Base-by-base conservation (phyloP, 2,888 invertebrate species). In the Criorhina ranunculi region DNA sequence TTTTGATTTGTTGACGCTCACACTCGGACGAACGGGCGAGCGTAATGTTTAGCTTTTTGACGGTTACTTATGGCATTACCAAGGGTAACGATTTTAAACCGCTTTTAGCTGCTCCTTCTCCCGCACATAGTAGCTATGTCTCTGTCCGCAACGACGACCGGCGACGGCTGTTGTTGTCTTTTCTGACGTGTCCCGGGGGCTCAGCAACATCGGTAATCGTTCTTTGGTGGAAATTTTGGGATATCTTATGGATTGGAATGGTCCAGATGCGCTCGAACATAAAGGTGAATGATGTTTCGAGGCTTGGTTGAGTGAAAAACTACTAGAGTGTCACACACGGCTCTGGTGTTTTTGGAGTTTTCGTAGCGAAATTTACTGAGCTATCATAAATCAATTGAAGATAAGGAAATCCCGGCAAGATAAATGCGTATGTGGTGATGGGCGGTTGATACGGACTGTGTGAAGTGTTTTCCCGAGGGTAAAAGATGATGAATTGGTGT, bases 11-110 rank as follows among this genome's bases (percentile, higher is more conserved):
- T 85, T 75, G 80, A 70, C 66, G 75, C 79, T 83, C 79, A 73
- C 67, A 64, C 79, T 79, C 42, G 73, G 79, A 57, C 67, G 67
- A 67, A 40, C 35, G 69, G 79, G 51, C 67, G 67, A 67, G 49
- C 62, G 11, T 42, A 55, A 79, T 85, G 80, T 59, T 49, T 59
- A 70, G 64, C 75, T 60, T 80, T 85, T 75, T 85, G 85, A 85
- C 85, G 75, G 85, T 85, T 85, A 85, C 85, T 85, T 80, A 85
- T 85, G 85, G 79, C 85, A 80, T 85, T 85, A 85, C 80, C 80
- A 59, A n/a, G 75, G 70, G 80, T 66, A 73, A 70, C 80, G 75
- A 76, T 85, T 85, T 85, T 76, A 80, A 77, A 80, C 80, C 85
- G 85, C 79, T 85, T 64, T 75, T 69, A 70, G 64, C 62, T 42